A percentile compares a stretch with the other conserved stretches of the same genome.
phyloP scores from a whole-genome alignment of 2,797 vertebrate genomes.

The Acrocephalus scirpaceus region DNA sequence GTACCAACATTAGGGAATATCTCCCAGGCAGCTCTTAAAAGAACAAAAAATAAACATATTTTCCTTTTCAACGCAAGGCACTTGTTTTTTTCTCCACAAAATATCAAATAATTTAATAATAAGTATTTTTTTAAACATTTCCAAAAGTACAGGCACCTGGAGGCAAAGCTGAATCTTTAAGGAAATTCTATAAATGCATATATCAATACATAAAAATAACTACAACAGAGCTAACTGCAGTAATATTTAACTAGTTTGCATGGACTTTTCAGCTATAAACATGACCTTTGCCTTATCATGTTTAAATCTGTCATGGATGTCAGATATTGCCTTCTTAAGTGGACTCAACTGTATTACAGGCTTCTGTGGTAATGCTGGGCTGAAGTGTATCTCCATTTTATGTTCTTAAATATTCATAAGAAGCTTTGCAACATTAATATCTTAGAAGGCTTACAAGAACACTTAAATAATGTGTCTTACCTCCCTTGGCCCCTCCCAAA shows the following conservation, averaged over 20 bases:
- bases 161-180: constrained; percentile 12
- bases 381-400: constrained; percentile 89
- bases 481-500: constrained; percentile 66
- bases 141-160: background rate
- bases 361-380: constrained; percentile 78
- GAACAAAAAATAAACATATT: background rate
- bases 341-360: constrained; percentile 79
- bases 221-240: background rate
- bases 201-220: background rate
- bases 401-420: constrained; percentile 99
- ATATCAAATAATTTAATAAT: background rate
- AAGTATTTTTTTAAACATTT: background rate
- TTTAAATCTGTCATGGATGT: constrained; percentile 80
- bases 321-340: constrained; percentile 81
- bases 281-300: constrained; percentile 74
- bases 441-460: constrained; percentile 99
- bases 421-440: constrained; percentile 99
- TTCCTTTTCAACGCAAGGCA: background rate
- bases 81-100: background rate
- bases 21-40: background rate
- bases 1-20: background rate
- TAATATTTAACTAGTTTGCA: constrained; percentile 20
- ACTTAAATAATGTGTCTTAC: constrained; percentile 95
- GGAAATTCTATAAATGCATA: background rate
- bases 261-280: constrained; percentile 53